Evolutionary conservation across 2,113 vertebrate genomes (phyloP), one percentile per base, ranked within the genome.

Genomic region (Daubentonia madagascariensis): DNA sequence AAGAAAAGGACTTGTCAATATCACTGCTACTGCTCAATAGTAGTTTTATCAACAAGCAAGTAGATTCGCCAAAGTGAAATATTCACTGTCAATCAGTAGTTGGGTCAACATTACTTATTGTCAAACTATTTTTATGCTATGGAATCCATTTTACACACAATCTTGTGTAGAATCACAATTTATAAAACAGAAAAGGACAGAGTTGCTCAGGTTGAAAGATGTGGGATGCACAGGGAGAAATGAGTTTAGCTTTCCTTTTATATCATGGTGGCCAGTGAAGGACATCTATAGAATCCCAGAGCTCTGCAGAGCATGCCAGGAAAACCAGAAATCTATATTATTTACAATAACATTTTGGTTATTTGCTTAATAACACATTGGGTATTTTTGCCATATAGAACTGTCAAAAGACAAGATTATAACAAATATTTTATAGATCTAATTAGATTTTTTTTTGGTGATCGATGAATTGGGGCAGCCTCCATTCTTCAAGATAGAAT

Each of bases 311-410:
- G 76, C 25, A 12, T 93, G 22, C 43, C 48, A 57, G 52, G 37
- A 93, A 94, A 93, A 80, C n/a, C 43, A 89, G 86, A 86, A 72
- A 61, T 96, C 3, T 87, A 4, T 65, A 75, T 80, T 90, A 85
- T 90, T 86, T 78, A 30, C 30, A 88, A 91, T 30, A 91, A 85
- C 3, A 91, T 68, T 97, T 96, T 93, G 20, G 8, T 57, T 83
- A 78, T 90, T 91, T 91, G 8, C 52, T 95, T 88, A 93, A 81
- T 76, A 84, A 92, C 43, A 43, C 65, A 57, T 43, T 48, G 16
- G 11, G 67, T 91, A 63, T 65, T 96, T 97, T 83, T 86, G 8
- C 11, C 25, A 52, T 61, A 4, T 73, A 85, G 6, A 79, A n/a
- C 22, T 78, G 45, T 78, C 30, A 78, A 50, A 50, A 78, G 30